These are phyloP conservation scores for Melanotaenia maccullochi DNA, from an alignment of 2,797 vertebrate genomes.

Conservation along the genomic window DNA sequence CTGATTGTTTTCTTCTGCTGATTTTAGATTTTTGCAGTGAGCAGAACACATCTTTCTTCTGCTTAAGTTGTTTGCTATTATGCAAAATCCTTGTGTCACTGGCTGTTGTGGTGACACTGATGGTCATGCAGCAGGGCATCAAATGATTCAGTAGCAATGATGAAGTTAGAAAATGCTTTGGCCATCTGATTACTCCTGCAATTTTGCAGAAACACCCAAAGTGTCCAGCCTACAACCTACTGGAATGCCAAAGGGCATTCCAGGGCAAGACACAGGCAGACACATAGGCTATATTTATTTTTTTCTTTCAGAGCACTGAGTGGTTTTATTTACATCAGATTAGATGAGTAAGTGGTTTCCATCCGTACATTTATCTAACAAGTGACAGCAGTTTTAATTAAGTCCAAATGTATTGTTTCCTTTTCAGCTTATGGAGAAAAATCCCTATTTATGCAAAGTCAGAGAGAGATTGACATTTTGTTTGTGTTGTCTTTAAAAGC, in stretches of 20 bases:
- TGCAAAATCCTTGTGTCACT: constrained; percentile 41
- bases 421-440: constrained; percentile 21
- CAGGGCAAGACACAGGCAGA: neutral
- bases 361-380: constrained; percentile 12
- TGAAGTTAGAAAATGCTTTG: neutral
- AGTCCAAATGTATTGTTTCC: constrained; percentile 14
- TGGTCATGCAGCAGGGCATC: neutral
- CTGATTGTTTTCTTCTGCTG: constrained; percentile 11
- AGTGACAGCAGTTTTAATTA: constrained; percentile 11
- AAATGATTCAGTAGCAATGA: neutral
- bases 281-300: neutral
- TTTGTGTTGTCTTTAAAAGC: neutral
- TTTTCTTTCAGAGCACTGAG: neutral
- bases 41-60: constrained; percentile 49
- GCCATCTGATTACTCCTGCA: neutral
- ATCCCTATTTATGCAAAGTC: constrained; percentile 14
- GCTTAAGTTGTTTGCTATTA: constrained; percentile 62
- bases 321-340: neutral
- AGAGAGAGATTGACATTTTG: constrained; percentile 3
- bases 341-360: neutral
- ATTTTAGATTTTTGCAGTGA: constrained; percentile 48
- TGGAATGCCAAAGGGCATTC: too few species aligned
- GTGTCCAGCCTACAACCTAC: too few species aligned
- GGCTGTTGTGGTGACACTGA: constrained; percentile 42
- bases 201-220: too few species aligned